Base-by-base conservation (phyloP, 2,113 vertebrate species). In the Morone chrysops region DNA sequence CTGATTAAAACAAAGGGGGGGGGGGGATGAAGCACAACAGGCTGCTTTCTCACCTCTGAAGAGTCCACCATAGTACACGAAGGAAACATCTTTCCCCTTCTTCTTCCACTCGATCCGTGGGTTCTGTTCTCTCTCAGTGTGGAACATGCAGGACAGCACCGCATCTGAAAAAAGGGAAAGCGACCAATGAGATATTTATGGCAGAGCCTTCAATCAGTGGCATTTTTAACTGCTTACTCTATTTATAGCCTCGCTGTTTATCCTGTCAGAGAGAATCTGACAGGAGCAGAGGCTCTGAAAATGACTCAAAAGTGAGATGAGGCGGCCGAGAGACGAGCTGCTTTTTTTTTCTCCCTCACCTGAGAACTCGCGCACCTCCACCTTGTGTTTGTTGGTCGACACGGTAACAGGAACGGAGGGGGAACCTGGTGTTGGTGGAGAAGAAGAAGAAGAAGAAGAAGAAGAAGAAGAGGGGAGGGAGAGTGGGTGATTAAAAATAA, bases 101-200 rank as follows among this genome's bases (percentile, higher is more conserved):
- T 97, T 99, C 95, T 99, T 99, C 98, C 98, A 99, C 87, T 99
- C 98, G 75, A 98, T 94, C 87, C 98, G 97, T 1, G 96, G 95
- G 56, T 88, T 90, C 16, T 65, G 81, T 3, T 95, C 96, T 22
- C 48, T 94, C 45, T 96, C 96, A 22, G 96, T 95, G 78, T 76
- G 94, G 84, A 96, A 97, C 72, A 90, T 93, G 93, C 98, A 99
- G 70, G 95, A 95, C 90, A 99, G 96, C 82, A 92, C 93, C 0
- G 95, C 96, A 17, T 97, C 98, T 99, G 86, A 31, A 66, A 53
- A 8, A 17, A 20, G 31, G 13, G 10, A 36, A 71, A 0, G 60
- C 1, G 68, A 75, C 48, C 45, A 13, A 70, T 75, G 79, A 90
- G 86, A 75, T 85, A 90, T 89, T 85, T 84, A 78, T 78, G 65